Percentiles rank a stretch among this genome's conserved stretches.
Conservation (phyloP, 2,113 vertebrate genomes). For the Antigone vipio region DNA sequence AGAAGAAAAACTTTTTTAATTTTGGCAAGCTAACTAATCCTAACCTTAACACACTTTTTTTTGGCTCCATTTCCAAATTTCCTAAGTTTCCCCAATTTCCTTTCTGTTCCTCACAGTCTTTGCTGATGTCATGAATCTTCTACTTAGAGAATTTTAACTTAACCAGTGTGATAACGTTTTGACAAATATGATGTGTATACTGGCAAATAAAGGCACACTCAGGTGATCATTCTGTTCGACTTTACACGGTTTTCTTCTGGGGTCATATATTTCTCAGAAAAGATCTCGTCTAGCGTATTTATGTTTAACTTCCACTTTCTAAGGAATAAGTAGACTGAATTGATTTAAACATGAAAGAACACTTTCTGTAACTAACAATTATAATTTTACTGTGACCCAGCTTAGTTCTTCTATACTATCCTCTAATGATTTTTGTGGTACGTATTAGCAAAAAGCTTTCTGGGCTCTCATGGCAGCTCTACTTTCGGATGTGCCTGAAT, state of each 20-base stretch:
- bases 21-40: not conserved
- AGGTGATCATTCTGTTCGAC: constrained; percentile 3
- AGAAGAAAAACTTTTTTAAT: not conserved
- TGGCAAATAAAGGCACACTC: constrained; percentile 53
- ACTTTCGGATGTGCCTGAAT: not conserved
- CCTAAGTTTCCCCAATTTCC: not conserved
- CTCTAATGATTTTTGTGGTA: not conserved
- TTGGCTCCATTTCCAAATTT: not conserved
- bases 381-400: not conserved
- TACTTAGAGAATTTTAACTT: constrained; percentile 22
- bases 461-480: not conserved
- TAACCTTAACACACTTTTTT: not conserved
- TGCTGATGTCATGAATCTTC: constrained; percentile 6
- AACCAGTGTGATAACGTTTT: not conserved
- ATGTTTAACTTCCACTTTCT: not conserved
- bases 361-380: not conserved
- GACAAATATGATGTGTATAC: constrained; percentile 4
- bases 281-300: not conserved
- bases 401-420: not conserved
- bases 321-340: not conserved
- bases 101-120: not conserved
- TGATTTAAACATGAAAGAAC: not conserved
- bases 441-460: not conserved
- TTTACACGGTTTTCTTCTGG: not conserved
- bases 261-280: not conserved